Base-by-base conservation (phyloP, 2,797 vertebrate genomes). In the Chelmon rostratus region DNA sequence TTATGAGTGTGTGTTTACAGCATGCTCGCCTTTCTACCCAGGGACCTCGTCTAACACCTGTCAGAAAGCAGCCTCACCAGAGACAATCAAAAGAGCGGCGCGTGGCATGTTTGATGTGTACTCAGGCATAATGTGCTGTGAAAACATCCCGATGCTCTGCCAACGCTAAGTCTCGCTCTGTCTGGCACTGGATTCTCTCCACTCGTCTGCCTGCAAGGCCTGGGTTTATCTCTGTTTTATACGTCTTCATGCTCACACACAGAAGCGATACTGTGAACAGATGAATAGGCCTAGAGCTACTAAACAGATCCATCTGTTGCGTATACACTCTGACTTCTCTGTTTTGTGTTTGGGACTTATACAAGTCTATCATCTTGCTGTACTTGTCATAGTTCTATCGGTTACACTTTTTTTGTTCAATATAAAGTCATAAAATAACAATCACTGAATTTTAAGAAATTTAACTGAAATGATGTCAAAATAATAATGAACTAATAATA, bases 31-130 rank as follows among this genome's bases (percentile, higher is more conserved):
- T 72, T 73, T 72, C 75, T 85, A 88, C 76, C 86, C 58, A 52
- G 89, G 84, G 91, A 91, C 81, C 78, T 85, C 15, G 93, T 93
- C 91, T 92, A 96, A 94, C 96, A 96, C 95, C 95, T 97, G 96
- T 96, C 94, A 95, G 96, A 95, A 95, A 96, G 94, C 89, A 93
- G 94, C 92, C 95, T 95, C 90, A 89, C 94, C 95, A 96, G 95
- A 95, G 93, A 95, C 95, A 95, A 95, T 96, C 96, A 96, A 95
- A 31, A 96, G 95, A 96, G 90, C 78, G 91, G 92, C 91, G 93
- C 88, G 91, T 95, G 93, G 93, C 94, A 94, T 96, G 94, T 97
- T 97, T 97, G 96, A 97, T 97, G 96, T 97, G 95, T 96, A 95
- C 93, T 92, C 91, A 93, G 88, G 91, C 94, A 94, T 95, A 95